phyloP scores from a whole-genome alignment of 37 sponge, comb jelly and placozoan genomes.

The Cliona cf. orientalis region DNA sequence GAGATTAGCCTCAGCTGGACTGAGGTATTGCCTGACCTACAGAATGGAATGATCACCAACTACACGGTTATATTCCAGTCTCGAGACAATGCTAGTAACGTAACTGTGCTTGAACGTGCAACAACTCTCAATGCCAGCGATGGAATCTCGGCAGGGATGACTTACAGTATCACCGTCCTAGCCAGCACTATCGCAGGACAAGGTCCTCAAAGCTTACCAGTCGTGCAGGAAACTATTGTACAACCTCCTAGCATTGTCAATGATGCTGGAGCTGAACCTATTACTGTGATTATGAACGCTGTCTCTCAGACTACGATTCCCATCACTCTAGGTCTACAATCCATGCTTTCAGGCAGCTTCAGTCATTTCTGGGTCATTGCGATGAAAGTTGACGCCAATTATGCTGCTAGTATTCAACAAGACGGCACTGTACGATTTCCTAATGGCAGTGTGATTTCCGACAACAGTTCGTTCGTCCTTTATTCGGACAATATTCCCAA shows the following conservation, averaged over 20 bases:
- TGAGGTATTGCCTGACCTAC: neutral
- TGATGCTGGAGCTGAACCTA: neutral
- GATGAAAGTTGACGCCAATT: neutral
- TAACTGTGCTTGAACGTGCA: neutral
- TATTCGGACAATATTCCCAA: neutral
- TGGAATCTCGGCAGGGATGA: neutral
- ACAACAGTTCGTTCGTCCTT: constrained; percentile 27
- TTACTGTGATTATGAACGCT: constrained; percentile 5
- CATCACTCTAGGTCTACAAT: neutral
- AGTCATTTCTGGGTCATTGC: constrained; percentile 46
- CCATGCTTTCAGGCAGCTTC: neutral
- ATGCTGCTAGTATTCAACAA: neutral
- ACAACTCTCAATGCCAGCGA: neutral
- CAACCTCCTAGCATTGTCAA: neutral
- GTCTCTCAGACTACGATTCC: constrained; percentile 22
- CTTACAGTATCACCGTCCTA: constrained; percentile 7
- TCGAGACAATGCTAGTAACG: neutral
- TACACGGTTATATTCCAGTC: constrained; percentile 10
- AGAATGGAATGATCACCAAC: constrained; percentile 27
- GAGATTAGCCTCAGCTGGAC: constrained; percentile 23
- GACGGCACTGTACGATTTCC: too few relatives aligned
- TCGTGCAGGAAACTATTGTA: constrained; percentile 5
- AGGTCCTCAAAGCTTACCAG: constrained; percentile 5
- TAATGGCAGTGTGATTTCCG: neutral
- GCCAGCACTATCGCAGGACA: constrained; percentile 9